Base-by-base conservation (phyloP, 2,113 vertebrate genomes). In the Semicossyphus pulcher region DNA sequence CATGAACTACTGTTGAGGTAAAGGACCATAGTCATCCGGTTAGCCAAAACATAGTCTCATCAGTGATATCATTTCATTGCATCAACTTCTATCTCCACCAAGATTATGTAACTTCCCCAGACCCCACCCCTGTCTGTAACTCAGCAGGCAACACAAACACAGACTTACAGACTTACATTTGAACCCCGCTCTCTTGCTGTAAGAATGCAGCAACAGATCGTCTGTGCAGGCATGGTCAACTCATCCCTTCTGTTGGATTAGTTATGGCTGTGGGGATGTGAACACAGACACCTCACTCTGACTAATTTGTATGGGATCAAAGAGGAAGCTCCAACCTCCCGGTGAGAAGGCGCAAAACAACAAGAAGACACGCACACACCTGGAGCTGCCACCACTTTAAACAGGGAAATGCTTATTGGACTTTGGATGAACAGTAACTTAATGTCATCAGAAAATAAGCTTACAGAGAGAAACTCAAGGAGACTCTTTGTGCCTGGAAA, bases 31-130 rank as follows among this genome's bases (percentile, higher is more conserved):
- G 56, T 74, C 69, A 72, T 47, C 49, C 2, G 1, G 32, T 4
- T 21, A 15, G 44, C 3, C 42, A 28, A 66, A 76, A 78, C 65
- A 81, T 18, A 66, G 48, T 45, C 44, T 61, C 54, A 73, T 58
- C 44, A 58, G 58, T 78, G 72, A 85, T 56, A 65, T 83, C 61
- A 76, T 47, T 66, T 42, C 45, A 29, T 67, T 85, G 72, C 71
- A 68, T 78, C 74, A 39, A 64, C 52, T 59, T 80, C 37, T 28
- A 78, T 70, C 70, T 49, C 26, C 32, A 45, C 34, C 54, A 60
- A 29, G 49, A 51, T 81, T 71, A 67, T 52, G 16, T 76, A 73
- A 85, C 23, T 0, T 0, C 45, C 18, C 34, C 11, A 3, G 44
- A 21, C 36, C 72, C 26, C 12, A 5, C 16, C 37, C 45, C 39